Evolutionary conservation across 2,113 vertebrate genomes (phyloP).

Genomic region (Daubentonia madagascariensis): DNA sequence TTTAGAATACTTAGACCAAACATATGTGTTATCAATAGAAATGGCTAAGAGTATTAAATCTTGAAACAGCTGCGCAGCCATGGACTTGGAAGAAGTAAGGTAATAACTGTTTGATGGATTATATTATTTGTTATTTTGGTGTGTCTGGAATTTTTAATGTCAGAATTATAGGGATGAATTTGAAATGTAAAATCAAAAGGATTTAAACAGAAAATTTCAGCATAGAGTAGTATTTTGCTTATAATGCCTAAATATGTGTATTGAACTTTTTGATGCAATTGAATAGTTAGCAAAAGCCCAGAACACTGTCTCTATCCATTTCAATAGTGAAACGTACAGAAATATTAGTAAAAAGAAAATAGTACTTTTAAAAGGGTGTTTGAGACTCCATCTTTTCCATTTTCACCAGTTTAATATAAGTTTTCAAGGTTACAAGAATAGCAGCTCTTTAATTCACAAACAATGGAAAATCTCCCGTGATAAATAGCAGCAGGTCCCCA

Average conservation of each 20-base stretch:
- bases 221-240: neutral
- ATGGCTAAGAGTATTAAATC: neutral
- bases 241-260: neutral
- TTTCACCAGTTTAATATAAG: neutral
- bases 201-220: too few relatives aligned
- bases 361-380: neutral
- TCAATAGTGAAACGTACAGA: neutral
- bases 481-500: neutral
- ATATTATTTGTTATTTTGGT: neutral
- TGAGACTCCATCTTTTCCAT: neutral
- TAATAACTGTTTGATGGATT: neutral
- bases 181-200: neutral
- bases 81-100: neutral
- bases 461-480: neutral
- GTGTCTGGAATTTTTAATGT: neutral
- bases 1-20: neutral
- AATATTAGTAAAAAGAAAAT: neutral
- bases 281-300: neutral
- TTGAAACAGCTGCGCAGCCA: neutral
- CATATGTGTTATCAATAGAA: neutral
- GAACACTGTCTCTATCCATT: neutral
- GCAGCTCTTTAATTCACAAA: neutral
- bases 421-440: neutral
- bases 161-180: neutral
- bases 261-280: neutral